Percentiles rank a stretch among this genome's conserved stretches.
Conservation (phyloP, 2,797 vertebrate genomes). For the Natrix natrix region DNA sequence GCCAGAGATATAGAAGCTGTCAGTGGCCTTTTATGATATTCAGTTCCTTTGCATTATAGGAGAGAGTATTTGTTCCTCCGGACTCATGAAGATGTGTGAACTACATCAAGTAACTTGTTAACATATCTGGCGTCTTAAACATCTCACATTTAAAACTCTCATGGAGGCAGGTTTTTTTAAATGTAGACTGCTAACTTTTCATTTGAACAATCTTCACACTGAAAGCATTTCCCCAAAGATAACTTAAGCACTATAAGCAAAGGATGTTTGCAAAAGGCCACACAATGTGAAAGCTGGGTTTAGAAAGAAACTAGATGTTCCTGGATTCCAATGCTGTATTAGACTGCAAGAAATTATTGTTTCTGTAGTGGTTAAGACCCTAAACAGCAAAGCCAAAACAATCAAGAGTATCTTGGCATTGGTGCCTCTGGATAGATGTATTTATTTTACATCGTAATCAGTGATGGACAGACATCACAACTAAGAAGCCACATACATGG, state of each 20-base stretch:
- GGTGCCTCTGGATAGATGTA: background rate
- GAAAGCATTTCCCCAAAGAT: background rate
- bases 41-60: slow-evolving; percentile 21
- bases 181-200: background rate
- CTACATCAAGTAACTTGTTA: slow-evolving; percentile 27
- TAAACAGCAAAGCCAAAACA: slow-evolving; percentile 49
- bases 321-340: background rate
- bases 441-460: slow-evolving; percentile 61
- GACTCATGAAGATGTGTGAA: slow-evolving; percentile 38
- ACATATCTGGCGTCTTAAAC: background rate
- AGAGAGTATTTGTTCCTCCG: slow-evolving; percentile 34
- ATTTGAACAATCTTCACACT: background rate
- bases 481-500: slow-evolving; percentile 7
- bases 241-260: rapidly evolving
- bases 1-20: too few species aligned
- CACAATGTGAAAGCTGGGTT: slow-evolving; percentile 1
- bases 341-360: slow-evolving; percentile 38
- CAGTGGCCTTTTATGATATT: slow-evolving; percentile 12
- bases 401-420: slow-evolving; percentile 61
- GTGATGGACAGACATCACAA: slow-evolving; percentile 50
- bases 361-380: slow-evolving; percentile 55
- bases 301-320: background rate
- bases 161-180: background rate
- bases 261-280: slow-evolving; percentile 25
- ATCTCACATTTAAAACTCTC: slow-evolving; percentile 18